Percentiles rank a stretch among this genome's conserved stretches.
Evolutionary conservation across 2,888 invertebrate species (phyloP).

Genomic region (Cantharis flavilabris): DNA sequence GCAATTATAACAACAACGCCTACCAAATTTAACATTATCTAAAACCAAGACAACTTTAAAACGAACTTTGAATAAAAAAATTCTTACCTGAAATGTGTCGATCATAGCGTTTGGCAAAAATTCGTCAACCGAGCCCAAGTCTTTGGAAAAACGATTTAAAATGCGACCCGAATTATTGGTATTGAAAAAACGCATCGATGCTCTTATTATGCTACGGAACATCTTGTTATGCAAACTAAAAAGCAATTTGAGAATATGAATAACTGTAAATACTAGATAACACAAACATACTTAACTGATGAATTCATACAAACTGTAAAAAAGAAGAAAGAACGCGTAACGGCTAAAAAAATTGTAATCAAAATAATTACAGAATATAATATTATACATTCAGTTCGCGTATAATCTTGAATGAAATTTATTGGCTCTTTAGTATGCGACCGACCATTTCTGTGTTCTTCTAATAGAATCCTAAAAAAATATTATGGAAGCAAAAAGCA

Average conservation of each 20-base stretch:
- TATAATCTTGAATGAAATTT: slow-evolving; percentile 34
- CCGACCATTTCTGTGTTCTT: slow-evolving; percentile 34
- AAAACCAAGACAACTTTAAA: slow-evolving; percentile 19
- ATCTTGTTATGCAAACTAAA: slow-evolving; percentile 73
- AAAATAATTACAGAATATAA: slow-evolving; percentile 54
- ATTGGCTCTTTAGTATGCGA: not conserved
- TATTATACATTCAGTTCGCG: slow-evolving; percentile 48
- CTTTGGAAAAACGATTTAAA: slow-evolving; percentile 74
- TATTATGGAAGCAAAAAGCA: slow-evolving; percentile 9
- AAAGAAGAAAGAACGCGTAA: slow-evolving; percentile 58
- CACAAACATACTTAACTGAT: slow-evolving; percentile 54
- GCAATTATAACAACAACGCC: slow-evolving; percentile 77
- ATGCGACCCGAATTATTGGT: slow-evolving; percentile 72
- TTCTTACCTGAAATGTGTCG: slow-evolving; percentile 52
- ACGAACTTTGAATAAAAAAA: not conserved
- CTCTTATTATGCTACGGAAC: slow-evolving; percentile 70
- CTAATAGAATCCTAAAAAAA: slow-evolving; percentile 40
- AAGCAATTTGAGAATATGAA: slow-evolving; percentile 40
- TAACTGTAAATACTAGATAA: not conserved
- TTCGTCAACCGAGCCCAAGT: slow-evolving; percentile 65
- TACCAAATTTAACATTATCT: slow-evolving; percentile 71
- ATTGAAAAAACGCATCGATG: slow-evolving; percentile 76
- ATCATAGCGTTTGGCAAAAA: slow-evolving; percentile 57
- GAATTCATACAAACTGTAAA: slow-evolving; percentile 68
- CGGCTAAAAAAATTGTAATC: slow-evolving; percentile 52